Evolutionary conservation across 2,797 vertebrate genomes (phyloP), one percentile per base, ranked within the genome.

Genomic region (Pseudopleuronectes americanus): DNA sequence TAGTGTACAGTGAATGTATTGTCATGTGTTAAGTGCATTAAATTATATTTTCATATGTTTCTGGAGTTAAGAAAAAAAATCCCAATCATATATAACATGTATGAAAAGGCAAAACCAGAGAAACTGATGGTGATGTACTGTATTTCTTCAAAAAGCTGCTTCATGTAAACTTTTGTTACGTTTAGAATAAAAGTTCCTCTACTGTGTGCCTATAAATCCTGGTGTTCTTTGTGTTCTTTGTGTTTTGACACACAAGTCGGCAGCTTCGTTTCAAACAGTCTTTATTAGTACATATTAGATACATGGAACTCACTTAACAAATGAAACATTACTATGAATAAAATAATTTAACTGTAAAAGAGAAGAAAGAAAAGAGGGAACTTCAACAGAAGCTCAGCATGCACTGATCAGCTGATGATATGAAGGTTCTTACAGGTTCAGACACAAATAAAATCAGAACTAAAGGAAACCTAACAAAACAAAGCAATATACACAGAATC

Each of bases 41-140:
- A 97, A 99, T 96, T 97, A 97, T 98, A 98, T 98, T 99, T 99
- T 99, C 96, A 84, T 97, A 98, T 95, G 94, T 97, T 96, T 95
- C 93, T 95, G 94, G 92, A 93, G 90, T 58, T 51, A 14, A 16
- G 57, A 93, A 94, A 62, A 73, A 61, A 56, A 64, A 73, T 55
- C 19, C n/a, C 22, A 63, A 70, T 24, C 70, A 45, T 84, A 74
- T 66, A 45, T 45, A 74, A 57, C 90, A 92, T 88, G 77, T 75
- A 71, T 77, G 47, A 76, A 80, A 94, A 94, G 91, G 68, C 80
- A 93, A 94, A 94, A 79, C 72, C 78, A 94, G 93, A 78, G 91
- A 96, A 77, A 94, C 85, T 90, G 88, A 95, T 94, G 91, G 92
- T 92, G 92, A 95, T 87, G 94, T 95, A 94, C 92, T 94, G 93